These are phyloP conservation scores for Halcyon smyrnensis DNA, from an alignment of 2,797 vertebrate genomes.

Conservation along the genomic window DNA sequence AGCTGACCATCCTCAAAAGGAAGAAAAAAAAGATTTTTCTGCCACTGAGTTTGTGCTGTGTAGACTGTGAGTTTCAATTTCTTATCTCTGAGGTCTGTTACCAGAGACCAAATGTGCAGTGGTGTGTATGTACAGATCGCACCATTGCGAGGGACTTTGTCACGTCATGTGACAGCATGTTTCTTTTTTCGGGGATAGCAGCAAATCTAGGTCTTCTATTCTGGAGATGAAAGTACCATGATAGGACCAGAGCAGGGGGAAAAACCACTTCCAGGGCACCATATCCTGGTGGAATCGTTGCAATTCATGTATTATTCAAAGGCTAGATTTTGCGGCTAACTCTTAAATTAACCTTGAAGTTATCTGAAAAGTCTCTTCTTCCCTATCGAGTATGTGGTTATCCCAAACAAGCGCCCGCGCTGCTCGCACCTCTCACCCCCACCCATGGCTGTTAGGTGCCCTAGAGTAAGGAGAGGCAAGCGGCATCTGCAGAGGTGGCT, in stretches of 20 bases:
- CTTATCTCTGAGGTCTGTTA: not conserved
- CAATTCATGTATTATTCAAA: constrained; percentile 9
- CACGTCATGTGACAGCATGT: not conserved
- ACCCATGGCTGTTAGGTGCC: fast-evolving
- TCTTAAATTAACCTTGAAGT: constrained; percentile 18
- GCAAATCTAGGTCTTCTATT: not conserved
- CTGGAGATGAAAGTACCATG: not conserved
- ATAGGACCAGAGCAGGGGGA: not conserved
- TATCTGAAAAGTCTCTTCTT: not conserved
- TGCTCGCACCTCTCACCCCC: not conserved
- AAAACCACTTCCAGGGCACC: not conserved
- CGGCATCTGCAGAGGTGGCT: not conserved
- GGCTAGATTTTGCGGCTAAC: not conserved
- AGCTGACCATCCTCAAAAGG: not conserved
- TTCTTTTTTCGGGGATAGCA: not conserved
- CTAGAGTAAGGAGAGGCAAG: not conserved
- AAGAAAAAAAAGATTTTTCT: not conserved
- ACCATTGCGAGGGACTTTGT: not conserved
- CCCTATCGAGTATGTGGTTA: not conserved
- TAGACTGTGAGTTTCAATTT: not conserved
- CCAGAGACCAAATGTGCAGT: not conserved
- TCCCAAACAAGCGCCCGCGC: not conserved
- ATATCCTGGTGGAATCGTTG: not conserved
- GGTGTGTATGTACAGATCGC: fast-evolving
- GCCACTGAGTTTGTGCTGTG: not conserved